These are phyloP conservation scores for Drosophila sulfurigaster DNA, from an alignment of 1,140 invertebrate genomes.

Conservation along the genomic window DNA sequence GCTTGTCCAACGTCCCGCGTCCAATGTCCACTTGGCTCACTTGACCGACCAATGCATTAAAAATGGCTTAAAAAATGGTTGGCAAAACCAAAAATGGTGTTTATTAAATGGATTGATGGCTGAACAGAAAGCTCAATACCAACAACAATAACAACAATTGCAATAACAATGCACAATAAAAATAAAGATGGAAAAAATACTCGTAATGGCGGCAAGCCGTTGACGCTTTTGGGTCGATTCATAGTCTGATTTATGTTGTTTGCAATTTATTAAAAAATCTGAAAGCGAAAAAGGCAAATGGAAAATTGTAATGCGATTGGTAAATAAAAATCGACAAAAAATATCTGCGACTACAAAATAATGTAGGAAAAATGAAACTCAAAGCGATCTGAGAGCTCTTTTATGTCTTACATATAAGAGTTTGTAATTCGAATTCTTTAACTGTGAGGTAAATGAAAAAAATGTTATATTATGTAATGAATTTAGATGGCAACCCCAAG, in stretches of 20 bases:
- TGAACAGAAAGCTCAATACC: constrained; percentile 24
- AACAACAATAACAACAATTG: constrained; percentile 26
- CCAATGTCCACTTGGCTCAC: constrained; percentile 30
- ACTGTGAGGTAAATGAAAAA: too few relatives aligned
- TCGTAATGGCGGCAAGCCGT: constrained; percentile 52
- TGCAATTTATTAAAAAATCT: constrained; percentile 69
- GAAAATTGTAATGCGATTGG: constrained; percentile 47
- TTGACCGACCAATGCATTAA: constrained; percentile 65
- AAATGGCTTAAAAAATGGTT: constrained; percentile 80
- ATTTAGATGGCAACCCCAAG: too few relatives aligned
- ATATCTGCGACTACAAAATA: background rate
- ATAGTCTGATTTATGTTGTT: constrained; percentile 73
- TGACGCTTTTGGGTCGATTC: constrained; percentile 39
- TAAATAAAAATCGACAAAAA: constrained; percentile 46
- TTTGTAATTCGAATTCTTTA: too few relatives aligned
- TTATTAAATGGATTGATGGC: constrained; percentile 78
- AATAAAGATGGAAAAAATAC: constrained; percentile 35
- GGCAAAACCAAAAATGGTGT: constrained; percentile 78
- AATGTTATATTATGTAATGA: too few relatives aligned
- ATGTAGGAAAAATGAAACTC: background rate
- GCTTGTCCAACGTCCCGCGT: constrained; percentile 20
- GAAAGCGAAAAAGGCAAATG: constrained; percentile 35
- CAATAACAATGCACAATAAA: constrained; percentile 26
- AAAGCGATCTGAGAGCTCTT: background rate
- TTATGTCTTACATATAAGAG: too few relatives aligned